Evolutionary conservation across 2,888 invertebrate species (phyloP), one percentile per base, ranked within the genome.

Genomic region (Xylocampa areola): DNA sequence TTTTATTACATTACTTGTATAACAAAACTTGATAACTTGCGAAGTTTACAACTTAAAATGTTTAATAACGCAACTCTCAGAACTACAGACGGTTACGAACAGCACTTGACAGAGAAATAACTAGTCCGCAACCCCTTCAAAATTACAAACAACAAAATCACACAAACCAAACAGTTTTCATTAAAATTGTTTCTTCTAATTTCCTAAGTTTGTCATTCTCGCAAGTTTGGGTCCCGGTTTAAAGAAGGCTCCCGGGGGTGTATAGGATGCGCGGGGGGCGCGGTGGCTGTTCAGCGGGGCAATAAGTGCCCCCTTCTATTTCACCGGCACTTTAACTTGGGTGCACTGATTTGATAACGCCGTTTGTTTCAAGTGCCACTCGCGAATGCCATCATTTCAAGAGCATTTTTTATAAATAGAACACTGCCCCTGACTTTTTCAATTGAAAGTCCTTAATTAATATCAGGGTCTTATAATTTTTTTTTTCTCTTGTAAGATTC

Each of bases 311-410:
- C 85, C 90, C 89, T 86, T 86, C 88, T 90, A 90, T 91, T 92
- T 90, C 90, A 90, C 90, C 88, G 91, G 87, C 87, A 89, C 91
- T 91, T 91, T 88, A 91, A 91, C 90, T 89, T 82, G 88, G 90
- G 89, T 90, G 93, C 91, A 92, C 86, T 92, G 93, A 92, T 93
- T 93, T 92, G 92, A 92, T 92, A 93, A 92, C 90, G 86, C 90
- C 91, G 90, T 92, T 92, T 92, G 91, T 92, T 91, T 88, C 89
- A 86, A 92, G 91, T 81, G 84, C 85, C 84, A 84, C 87, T 89
- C 81, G 77, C 77, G 78, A 82, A 77, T 79, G 81, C 85, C 85
- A 88, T 87, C 87, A 86, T 87, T 88, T 29, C 76, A 73, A 76
- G 82, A 83, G 76, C 79, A 70, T 80, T 88, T 87, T 86, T 86